These are phyloP conservation scores for Chionomys nivalis DNA, from an alignment of 2,113 vertebrate species.

Conservation along the genomic window DNA sequence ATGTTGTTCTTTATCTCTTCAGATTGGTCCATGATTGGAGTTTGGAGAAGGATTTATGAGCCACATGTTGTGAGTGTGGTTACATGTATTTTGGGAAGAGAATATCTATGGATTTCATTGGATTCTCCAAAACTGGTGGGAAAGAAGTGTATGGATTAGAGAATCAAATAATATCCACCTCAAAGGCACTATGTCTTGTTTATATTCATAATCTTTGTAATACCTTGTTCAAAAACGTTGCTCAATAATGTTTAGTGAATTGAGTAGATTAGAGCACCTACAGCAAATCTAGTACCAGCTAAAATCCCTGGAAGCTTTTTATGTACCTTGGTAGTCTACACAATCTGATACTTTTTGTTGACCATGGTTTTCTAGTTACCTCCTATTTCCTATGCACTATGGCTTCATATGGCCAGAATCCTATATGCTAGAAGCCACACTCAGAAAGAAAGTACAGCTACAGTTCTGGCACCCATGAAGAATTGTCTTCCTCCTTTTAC, in stretches of 20 bases:
- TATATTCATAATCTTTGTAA: neutral
- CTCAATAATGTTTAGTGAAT: neutral
- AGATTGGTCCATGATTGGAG: neutral
- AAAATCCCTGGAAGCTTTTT: neutral
- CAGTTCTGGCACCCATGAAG: neutral
- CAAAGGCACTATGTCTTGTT: neutral
- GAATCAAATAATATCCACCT: neutral
- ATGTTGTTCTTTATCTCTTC: neutral
- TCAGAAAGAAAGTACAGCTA: neutral
- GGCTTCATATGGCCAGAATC: neutral
- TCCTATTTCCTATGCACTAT: neutral
- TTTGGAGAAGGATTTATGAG: slow-evolving; percentile 1
- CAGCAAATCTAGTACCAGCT: rapidly evolving
- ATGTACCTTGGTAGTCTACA: neutral
- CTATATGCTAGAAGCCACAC: neutral
- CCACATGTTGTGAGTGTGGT: neutral
- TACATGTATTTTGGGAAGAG: neutral
- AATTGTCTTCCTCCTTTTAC: neutral
- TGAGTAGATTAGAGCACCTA: neutral
- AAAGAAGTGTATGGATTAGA: neutral
- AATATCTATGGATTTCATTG: neutral
- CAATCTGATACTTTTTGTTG: neutral
- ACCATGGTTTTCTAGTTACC: neutral
- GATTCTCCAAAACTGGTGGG: neutral
- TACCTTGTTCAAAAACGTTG: neutral